Base-by-base conservation (phyloP, 2,888 invertebrate genomes). In the Leptopterna dolabrata region DNA sequence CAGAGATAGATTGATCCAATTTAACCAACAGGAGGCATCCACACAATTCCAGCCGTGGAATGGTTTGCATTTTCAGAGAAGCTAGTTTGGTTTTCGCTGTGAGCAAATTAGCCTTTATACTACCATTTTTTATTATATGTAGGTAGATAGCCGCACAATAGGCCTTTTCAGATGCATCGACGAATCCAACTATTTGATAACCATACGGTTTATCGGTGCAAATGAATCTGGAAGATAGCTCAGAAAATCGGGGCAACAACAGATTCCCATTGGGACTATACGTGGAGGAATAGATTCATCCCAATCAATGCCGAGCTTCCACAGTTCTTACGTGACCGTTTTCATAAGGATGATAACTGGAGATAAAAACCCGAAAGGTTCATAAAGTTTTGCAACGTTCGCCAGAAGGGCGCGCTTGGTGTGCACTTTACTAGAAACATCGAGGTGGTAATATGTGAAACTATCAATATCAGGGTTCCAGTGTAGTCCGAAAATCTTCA, bases 371-470 rank as follows among this genome's bases (percentile, higher is more conserved):
- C 71, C 70, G 14, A 78, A 78, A n/a, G 78, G 78, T 19, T 78
- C 78, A 41, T 55, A 76, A 27, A 55, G 47, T 7, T 30, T 45
- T 11, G 76, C 36, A 13, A 76, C 76, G 0, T 19, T 76, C 1
- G 90, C 89, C 6, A 90, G 76, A 63, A 90, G 76, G 14, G 76
- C 19, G 6, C 90, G 83, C 76, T 90, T 90, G 3, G 90, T 90
- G 0, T 73, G 29, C 6, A n/a, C n/a, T 0, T 7, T 3, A 27
- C 19, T 29, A 55, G 87, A 19, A 14, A 36, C 14, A 27, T 87
- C 45, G 19, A 88, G 51, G 19, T 71, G 76, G 47, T 89, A 89
- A n/a, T n/a, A n/a, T 9, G 86, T 80, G 16, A 89, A 88, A 16
- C 24, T 19, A 80, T 90, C 89, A 24, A 29, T 36, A 0, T 16